Percentiles rank a stretch among this genome's conserved stretches.
Conservation (phyloP, 2,113 vertebrate genomes). For the Ploceus nigricollis region DNA sequence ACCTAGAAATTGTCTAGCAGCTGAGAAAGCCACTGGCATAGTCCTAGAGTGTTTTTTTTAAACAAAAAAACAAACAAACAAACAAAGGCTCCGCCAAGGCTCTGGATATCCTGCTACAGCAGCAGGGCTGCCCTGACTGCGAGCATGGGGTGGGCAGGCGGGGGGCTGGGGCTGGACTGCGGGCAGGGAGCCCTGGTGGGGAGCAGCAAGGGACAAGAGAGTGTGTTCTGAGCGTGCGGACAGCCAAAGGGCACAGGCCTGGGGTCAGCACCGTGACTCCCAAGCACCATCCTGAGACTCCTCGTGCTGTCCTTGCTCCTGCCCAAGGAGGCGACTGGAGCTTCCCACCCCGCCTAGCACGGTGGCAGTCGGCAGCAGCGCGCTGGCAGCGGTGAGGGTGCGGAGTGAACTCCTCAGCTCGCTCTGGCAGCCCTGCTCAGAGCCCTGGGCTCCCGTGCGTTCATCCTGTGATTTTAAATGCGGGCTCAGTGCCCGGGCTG, state of each 20-base stretch:
- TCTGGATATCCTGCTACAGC: background rate
- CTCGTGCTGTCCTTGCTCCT: rapidly evolving
- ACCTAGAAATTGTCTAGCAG: background rate
- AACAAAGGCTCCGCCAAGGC: no score
- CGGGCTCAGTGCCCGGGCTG: background rate
- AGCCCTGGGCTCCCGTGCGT: rapidly evolving
- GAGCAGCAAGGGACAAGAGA: background rate
- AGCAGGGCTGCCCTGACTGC: background rate
- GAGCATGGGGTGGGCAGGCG: background rate
- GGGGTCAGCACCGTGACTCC: rapidly evolving
- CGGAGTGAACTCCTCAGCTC: background rate
- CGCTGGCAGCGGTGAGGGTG: rapidly evolving
- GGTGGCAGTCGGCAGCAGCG: rapidly evolving
- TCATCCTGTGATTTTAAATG: background rate
- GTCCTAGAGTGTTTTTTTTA: background rate
- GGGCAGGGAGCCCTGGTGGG: rapidly evolving
- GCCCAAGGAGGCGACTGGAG: background rate
- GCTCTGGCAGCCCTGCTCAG: background rate
- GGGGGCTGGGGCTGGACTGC: background rate
- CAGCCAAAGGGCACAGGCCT: background rate
- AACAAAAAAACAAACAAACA: no score
- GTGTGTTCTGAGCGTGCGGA: background rate
- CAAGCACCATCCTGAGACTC: background rate
- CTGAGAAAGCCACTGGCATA: background rate
- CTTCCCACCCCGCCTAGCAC: background rate